Conservation (phyloP, 2,888 invertebrate genomes). For the Andrena camellia region DNA sequence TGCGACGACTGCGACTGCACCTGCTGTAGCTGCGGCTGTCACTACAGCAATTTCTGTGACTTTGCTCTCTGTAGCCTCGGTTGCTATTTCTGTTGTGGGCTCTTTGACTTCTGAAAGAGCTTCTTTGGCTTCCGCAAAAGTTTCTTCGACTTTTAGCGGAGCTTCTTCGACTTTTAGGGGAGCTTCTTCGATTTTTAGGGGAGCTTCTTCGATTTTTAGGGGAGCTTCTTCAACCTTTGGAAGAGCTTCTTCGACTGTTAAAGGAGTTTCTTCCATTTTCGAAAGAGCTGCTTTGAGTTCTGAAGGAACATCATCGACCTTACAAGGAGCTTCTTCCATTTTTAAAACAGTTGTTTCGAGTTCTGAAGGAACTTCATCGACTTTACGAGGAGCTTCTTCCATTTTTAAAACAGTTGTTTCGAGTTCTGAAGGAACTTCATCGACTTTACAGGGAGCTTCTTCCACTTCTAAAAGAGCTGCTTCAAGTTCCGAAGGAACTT, state of each 20-base stretch:
- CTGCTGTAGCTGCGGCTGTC: slow-evolving; percentile 76
- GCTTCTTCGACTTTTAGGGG: neutral
- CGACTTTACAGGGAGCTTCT: no score
- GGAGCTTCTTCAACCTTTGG: neutral
- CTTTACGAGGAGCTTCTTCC: no score
- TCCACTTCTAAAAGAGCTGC: no score
- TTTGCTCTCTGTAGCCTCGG: slow-evolving; percentile 61
- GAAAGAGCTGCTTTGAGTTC: neutral
- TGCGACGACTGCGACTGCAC: slow-evolving; percentile 69
- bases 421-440: no score
- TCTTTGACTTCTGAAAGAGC: slow-evolving; percentile 7
- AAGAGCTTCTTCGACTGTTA: neutral
- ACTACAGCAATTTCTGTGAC: slow-evolving; percentile 70
- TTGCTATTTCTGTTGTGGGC: slow-evolving; percentile 52
- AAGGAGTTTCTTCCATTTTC: neutral
- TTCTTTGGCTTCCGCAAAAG: neutral
- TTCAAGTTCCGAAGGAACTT: no score
- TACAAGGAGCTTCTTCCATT: slow-evolving; percentile 1
- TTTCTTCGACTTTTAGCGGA: neutral
- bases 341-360: no score
- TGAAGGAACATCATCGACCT: neutral
- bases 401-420: no score
- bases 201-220: neutral
- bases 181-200: neutral
- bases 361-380: no score